A percentile compares a stretch with the other conserved stretches of the same genome.
phyloP scores from a whole-genome alignment of 2,888 invertebrate genomes.

The Tipula helvola region DNA sequence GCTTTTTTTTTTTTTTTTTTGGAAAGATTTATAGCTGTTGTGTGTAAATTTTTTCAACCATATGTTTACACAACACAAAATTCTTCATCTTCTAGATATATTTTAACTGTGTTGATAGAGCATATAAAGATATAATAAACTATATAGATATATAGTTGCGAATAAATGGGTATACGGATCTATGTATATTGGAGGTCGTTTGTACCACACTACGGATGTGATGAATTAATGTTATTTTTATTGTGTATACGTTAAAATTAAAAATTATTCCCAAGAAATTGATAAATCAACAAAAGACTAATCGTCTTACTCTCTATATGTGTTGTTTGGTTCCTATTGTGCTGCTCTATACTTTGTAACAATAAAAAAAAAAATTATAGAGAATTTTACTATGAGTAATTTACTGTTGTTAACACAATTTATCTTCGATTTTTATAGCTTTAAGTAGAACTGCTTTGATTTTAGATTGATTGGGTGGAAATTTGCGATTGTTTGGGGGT shows the following conservation, averaged over 20 bases:
- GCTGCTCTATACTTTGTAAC: neutral
- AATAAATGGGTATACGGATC: neutral
- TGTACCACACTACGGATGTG: neutral
- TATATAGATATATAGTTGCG: neutral
- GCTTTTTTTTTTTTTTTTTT: neutral
- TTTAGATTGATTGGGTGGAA: too few relatives aligned
- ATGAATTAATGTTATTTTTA: neutral
- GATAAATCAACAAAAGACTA: conserved; percentile 4
- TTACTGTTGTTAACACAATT: neutral
- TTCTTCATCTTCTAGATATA: neutral
- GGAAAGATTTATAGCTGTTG: neutral
- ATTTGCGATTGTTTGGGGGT: too few relatives aligned
- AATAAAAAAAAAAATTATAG: neutral
- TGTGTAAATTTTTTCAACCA: neutral
- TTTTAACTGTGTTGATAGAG: neutral
- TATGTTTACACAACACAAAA: neutral
- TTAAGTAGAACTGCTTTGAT: neutral
- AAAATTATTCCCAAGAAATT: neutral
- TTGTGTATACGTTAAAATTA: neutral
- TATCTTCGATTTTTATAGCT: neutral
- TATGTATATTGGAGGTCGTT: neutral
- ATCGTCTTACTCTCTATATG: neutral
- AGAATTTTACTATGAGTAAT: neutral
- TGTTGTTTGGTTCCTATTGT: neutral
- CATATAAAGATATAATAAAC: neutral